A percentile compares a stretch with the other conserved stretches of the same genome.
Evolutionary conservation across 2,888 invertebrate genomes (phyloP).

Genomic region (Busseola fusca): DNA sequence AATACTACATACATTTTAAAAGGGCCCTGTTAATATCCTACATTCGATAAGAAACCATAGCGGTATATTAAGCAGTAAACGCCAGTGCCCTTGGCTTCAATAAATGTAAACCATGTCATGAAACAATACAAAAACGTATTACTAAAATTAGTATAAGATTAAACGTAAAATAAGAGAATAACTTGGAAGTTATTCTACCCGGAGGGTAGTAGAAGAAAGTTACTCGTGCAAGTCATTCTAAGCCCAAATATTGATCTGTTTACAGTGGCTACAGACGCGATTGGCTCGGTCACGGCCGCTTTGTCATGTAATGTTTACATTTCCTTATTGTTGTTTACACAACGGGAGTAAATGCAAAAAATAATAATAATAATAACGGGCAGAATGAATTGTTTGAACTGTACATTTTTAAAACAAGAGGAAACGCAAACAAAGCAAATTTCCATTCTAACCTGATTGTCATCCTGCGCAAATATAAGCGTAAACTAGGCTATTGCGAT

Average conservation of each 20-base stretch:
- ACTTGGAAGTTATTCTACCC: no score
- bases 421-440: constrained; percentile 41
- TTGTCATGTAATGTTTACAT: constrained; percentile 27
- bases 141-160: constrained; percentile 4
- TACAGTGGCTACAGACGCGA: constrained; percentile 22
- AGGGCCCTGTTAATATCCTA: neutral
- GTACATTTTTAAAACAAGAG: constrained; percentile 28
- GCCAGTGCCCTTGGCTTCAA: constrained; percentile 29
- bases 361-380: constrained; percentile 13
- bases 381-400: constrained; percentile 26
- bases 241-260: constrained; percentile 47
- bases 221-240: constrained; percentile 2
- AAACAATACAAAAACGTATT: constrained; percentile 7
- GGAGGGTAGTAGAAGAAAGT: constrained; percentile 9
- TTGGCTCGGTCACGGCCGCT: constrained; percentile 32
- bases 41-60: constrained; percentile 38
- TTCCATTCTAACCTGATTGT: constrained; percentile 52
- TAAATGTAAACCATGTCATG: constrained; percentile 32
- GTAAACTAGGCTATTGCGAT: constrained; percentile 45
- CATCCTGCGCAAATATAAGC: constrained; percentile 39
- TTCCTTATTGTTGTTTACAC: constrained; percentile 29
- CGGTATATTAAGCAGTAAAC: constrained; percentile 30
- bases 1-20: constrained; percentile 4
- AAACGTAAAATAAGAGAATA: constrained; percentile 15
- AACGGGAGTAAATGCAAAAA: constrained; percentile 19